Evolutionary conservation across 2,888 invertebrate genomes (phyloP).

Genomic region (Cheilosia vernalis): DNA sequence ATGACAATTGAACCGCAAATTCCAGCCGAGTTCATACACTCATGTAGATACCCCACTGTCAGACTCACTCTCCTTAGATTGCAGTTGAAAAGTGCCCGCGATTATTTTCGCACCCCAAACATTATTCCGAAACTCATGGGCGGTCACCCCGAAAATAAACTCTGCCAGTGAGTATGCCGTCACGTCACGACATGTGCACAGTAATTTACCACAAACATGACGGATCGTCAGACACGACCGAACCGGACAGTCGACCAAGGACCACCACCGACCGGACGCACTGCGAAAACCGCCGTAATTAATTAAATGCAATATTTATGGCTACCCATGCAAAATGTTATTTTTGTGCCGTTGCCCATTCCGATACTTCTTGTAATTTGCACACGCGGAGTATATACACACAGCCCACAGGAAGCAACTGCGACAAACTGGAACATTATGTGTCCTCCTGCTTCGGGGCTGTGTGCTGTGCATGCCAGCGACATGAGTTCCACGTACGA

Average conservation of each 20-base stretch:
- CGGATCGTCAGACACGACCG: constrained; percentile 69
- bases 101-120: constrained; percentile 45
- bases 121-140: constrained; percentile 23
- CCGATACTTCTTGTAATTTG: constrained; percentile 26
- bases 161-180: constrained; percentile 40
- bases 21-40: constrained; percentile 32
- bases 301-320: constrained; percentile 75
- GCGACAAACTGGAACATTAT: constrained; percentile 73
- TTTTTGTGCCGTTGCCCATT: constrained; percentile 51
- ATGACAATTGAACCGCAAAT: constrained; percentile 69
- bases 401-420: constrained; percentile 66
- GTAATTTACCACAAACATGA: constrained; percentile 75
- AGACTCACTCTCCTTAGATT: not conserved
- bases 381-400: constrained; percentile 2
- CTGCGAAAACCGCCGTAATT: constrained; percentile 73
- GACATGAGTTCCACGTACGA: constrained; percentile 73
- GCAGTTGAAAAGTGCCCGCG: constrained; percentile 19
- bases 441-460: constrained; percentile 41
- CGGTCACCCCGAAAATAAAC: constrained; percentile 64
- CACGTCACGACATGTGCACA: constrained; percentile 65
- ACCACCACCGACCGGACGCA: constrained; percentile 55
- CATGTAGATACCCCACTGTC: not conserved
- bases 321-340: constrained; percentile 73
- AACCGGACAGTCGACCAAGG: constrained; percentile 38
- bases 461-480: constrained; percentile 60